Percentiles rank a stretch among this genome's conserved stretches.
phyloP scores from a whole-genome alignment of 2,888 invertebrate genomes.

The Drosophila suboccidentalis region DNA sequence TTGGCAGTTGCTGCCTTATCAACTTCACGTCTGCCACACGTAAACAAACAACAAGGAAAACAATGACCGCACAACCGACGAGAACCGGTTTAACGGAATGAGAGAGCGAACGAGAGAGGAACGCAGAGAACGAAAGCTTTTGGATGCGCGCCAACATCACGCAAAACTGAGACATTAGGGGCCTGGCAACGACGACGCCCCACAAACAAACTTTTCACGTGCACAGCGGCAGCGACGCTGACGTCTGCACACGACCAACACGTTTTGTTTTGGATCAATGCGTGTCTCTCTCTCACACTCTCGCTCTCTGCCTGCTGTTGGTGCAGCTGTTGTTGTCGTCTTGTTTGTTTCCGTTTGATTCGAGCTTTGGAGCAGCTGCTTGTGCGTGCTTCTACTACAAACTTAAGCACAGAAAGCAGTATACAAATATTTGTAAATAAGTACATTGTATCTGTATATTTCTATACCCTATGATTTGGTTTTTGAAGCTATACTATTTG shows the following conservation, averaged over 20 bases:
- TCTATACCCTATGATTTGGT: constrained; percentile 13
- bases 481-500: not conserved
- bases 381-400: constrained; percentile 18
- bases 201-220: constrained; percentile 62
- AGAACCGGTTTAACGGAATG: constrained; percentile 55
- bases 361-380: constrained; percentile 37
- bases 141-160: constrained; percentile 17
- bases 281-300: constrained; percentile 28
- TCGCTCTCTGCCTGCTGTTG: constrained; percentile 8
- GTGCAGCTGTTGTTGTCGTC: constrained; percentile 16
- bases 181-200: constrained; percentile 57
- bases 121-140: constrained; percentile 43
- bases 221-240: constrained; percentile 42
- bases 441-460: not conserved
- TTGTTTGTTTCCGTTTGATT: constrained; percentile 22
- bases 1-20: constrained; percentile 54
- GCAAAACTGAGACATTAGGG: constrained; percentile 43
- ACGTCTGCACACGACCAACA: constrained; percentile 71
- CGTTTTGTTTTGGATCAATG: constrained; percentile 61
- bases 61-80: constrained; percentile 51
- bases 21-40: constrained; percentile 44
- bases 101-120: not conserved
- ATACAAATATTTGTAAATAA: constrained; percentile 18
- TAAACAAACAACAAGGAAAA: constrained; percentile 75
- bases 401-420: constrained; percentile 9